phyloP scores from a whole-genome alignment of 2,113 vertebrate species.

The Oncorhynchus gorbuscha region DNA sequence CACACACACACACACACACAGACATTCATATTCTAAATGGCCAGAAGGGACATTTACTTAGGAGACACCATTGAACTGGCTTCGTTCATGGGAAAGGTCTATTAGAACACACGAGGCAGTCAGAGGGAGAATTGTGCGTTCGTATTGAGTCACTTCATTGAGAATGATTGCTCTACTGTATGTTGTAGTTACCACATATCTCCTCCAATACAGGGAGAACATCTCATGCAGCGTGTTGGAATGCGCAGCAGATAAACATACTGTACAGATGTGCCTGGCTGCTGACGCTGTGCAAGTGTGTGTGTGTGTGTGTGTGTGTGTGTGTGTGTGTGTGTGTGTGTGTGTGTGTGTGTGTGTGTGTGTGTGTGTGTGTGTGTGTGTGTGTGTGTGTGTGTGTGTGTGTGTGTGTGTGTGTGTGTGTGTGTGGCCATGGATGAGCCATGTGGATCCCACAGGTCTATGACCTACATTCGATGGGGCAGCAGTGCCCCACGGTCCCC shows the following conservation, averaged over 20 bases:
- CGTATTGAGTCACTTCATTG: not conserved
- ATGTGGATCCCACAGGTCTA: constrained; percentile 53
- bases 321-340: constrained; percentile 17
- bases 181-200: not conserved
- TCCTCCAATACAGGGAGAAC: not conserved
- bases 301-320: constrained; percentile 10
- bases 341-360: constrained; percentile 27
- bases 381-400: constrained; percentile 2
- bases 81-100: not conserved
- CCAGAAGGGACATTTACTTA: not conserved
- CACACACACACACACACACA: not conserved
- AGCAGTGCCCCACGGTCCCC: constrained; percentile 27
- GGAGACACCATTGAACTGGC: not conserved
- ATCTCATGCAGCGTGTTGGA: not conserved
- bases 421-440: constrained; percentile 25
- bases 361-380: constrained; percentile 16
- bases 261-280: not conserved
- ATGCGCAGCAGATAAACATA: not conserved
- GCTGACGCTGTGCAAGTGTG: not conserved
- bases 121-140: not conserved
- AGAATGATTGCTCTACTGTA: not conserved
- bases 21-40: not conserved
- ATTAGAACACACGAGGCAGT: not conserved
- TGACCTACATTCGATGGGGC: constrained; percentile 48
- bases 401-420: constrained; percentile 19